Evolutionary conservation across 1,140 invertebrate species (phyloP).

Genomic region (Drosophila obscura): DNA sequence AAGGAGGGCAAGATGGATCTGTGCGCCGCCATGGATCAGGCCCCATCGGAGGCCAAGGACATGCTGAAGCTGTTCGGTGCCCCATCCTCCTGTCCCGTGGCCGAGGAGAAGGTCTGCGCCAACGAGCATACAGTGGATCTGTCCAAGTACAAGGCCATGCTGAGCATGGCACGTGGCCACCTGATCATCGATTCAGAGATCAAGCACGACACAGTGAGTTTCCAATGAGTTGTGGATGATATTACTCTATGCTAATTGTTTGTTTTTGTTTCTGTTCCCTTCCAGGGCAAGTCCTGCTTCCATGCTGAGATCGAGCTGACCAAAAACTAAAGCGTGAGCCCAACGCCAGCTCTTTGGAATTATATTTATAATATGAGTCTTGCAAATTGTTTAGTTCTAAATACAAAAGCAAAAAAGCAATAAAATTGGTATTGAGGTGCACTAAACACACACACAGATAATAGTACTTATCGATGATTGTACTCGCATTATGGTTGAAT

Average conservation of each 20-base stretch:
- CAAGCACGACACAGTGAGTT: conserved; percentile 78
- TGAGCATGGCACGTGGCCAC: conserved; percentile 74
- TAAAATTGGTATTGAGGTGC: conserved; percentile 63
- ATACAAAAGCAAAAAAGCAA: conserved; percentile 44
- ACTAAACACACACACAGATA: conserved; percentile 28
- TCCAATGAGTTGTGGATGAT: no score
- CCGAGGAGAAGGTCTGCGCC: conserved; percentile 77
- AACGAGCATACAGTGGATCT: conserved; percentile 73
- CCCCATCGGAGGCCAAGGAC: conserved; percentile 68
- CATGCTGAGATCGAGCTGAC: conserved; percentile 76
- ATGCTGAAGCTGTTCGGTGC: conserved; percentile 75
- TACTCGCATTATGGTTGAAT: background rate
- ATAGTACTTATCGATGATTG: background rate
- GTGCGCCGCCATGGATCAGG: conserved; percentile 67
- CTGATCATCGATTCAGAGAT: conserved; percentile 71
- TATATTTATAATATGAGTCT: conserved; percentile 62
- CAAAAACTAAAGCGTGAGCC: conserved; percentile 50
- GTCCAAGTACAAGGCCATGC: conserved; percentile 77
- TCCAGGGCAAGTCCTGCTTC: conserved; percentile 79
- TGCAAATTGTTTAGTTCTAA: conserved; percentile 58
- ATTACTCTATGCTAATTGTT: no score
- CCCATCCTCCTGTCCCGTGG: conserved; percentile 71
- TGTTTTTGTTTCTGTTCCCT: conserved; percentile 1
- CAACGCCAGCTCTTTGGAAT: no score
- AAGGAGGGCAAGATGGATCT: conserved; percentile 80